Conservation (phyloP, 2,113 vertebrate genomes). For the Trachemys scripta region DNA sequence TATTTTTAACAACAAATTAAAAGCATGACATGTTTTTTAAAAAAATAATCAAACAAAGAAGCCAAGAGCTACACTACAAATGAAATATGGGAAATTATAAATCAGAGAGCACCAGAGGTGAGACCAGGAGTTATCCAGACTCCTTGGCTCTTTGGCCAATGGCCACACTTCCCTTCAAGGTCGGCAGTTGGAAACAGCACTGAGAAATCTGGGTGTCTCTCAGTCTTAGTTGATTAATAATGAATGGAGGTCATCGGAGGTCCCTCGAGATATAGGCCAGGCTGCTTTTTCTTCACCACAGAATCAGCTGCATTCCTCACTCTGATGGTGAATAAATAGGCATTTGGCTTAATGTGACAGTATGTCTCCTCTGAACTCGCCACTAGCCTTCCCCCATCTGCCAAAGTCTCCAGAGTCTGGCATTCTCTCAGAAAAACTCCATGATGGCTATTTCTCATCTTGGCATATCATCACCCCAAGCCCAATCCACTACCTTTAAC, state of each 20-base stretch:
- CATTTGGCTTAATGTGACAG: slow-evolving; percentile 37
- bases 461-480: accelerated
- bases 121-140: no score
- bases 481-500: neutral
- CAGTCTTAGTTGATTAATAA: neutral
- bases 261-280: neutral
- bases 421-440: neutral
- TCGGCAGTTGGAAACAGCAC: neutral
- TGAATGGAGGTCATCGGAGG: neutral
- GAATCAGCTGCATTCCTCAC: slow-evolving; percentile 26
- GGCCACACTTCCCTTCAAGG: neutral
- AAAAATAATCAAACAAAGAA: neutral
- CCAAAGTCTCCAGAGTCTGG: neutral
- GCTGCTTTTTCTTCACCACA: neutral
- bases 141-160: neutral
- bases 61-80: neutral
- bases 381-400: neutral
- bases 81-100: slow-evolving; percentile 12
- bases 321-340: slow-evolving; percentile 50
- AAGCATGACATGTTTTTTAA: neutral
- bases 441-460: neutral
- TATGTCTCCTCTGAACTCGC: slow-evolving; percentile 10
- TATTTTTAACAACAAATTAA: neutral
- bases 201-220: accelerated
- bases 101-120: neutral